These are phyloP conservation scores for Eupithecia centaureata DNA, from an alignment of 2,888 invertebrate species.

Conservation along the genomic window DNA sequence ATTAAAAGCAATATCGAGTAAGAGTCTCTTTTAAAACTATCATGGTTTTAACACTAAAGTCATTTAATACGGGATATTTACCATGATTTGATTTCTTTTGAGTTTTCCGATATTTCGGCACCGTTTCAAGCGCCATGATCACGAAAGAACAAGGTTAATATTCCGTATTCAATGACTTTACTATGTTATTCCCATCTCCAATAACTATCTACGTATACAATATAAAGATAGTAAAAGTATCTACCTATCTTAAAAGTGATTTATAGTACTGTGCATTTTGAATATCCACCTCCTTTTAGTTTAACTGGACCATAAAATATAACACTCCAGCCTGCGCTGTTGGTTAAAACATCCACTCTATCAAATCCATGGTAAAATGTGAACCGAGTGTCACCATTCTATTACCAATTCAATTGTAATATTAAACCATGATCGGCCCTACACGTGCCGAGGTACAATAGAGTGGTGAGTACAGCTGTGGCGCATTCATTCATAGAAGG, in stretches of 20 bases:
- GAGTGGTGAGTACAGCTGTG: conserved; percentile 7
- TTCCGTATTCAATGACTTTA: too few species aligned
- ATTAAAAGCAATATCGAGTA: background rate
- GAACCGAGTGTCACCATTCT: conserved; percentile 1
- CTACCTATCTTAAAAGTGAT: background rate
- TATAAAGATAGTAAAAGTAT: background rate
- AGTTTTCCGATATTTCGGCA: too few species aligned
- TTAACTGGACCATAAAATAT: background rate
- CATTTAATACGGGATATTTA: too few species aligned
- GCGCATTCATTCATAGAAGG: conserved; percentile 54
- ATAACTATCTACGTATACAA: background rate
- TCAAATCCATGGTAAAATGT: background rate
- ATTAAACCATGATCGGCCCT: too few species aligned
- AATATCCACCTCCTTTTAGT: background rate
- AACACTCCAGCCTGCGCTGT: too few species aligned
- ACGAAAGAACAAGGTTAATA: too few species aligned
- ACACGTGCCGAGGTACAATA: background rate
- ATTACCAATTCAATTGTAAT: too few species aligned
- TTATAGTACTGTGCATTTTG: background rate
- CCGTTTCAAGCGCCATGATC: too few species aligned
- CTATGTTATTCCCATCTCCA: background rate
- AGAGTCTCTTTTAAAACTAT: too few species aligned
- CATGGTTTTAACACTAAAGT: too few species aligned
- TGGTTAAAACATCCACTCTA: background rate
- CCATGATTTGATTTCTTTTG: too few species aligned